Conservation (phyloP, 2,888 invertebrate genomes). For the Aphelenchoides bicaudatus region DNA sequence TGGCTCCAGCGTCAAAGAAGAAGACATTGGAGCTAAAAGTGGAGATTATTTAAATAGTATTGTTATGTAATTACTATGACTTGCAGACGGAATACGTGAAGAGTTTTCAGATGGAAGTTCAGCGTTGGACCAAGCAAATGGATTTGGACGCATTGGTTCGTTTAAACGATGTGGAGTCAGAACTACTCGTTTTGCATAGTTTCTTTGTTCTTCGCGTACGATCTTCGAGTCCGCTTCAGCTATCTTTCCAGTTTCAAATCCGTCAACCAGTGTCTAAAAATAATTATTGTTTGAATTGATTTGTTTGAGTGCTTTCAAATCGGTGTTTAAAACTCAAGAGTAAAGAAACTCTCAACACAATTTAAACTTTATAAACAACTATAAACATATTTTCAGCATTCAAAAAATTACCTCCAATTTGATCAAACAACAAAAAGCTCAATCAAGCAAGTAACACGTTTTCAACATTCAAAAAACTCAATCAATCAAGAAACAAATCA, state of each 20-base stretch:
- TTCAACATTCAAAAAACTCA: conserved; percentile 1
- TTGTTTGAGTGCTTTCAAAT: too few relatives aligned
- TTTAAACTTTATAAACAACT: too few relatives aligned
- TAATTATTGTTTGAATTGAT: too few relatives aligned
- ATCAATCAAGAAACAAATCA: background rate
- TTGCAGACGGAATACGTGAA: background rate
- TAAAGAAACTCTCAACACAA: too few relatives aligned
- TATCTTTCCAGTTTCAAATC: background rate
- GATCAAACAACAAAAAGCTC: background rate
- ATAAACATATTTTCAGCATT: background rate
- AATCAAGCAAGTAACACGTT: background rate
- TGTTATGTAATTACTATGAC: background rate
- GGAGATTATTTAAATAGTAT: background rate
- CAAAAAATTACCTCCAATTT: too few relatives aligned
- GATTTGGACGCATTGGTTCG: conserved; percentile 26
- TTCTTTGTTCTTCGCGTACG: background rate
- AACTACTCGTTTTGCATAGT: conserved; percentile 25
- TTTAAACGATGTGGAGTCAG: conserved; percentile 23
- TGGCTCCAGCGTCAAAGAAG: background rate
- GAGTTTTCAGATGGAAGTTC: conserved; percentile 3
- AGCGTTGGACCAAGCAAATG: conserved; percentile 19
- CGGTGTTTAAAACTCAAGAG: too few relatives aligned
- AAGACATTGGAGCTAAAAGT: background rate
- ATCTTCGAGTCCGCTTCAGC: conserved; percentile 6
- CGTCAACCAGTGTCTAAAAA: too few relatives aligned